Percentiles rank a stretch among this genome's conserved stretches.
phyloP scores from a whole-genome alignment of 2,797 vertebrate species.

The Rhabdophis nuchalis region DNA sequence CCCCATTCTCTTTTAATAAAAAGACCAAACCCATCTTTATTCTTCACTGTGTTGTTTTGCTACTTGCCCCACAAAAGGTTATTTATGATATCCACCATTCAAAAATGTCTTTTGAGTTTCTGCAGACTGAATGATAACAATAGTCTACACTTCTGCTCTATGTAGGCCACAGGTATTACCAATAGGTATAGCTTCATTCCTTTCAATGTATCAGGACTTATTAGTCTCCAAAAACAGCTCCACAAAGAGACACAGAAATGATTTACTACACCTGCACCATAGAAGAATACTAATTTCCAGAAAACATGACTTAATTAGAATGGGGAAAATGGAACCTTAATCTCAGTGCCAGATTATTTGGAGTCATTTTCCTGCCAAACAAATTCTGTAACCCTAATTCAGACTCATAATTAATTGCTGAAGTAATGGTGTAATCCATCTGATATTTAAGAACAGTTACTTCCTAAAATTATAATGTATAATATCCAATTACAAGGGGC shows the following conservation, averaged over 20 bases:
- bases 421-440: conserved; percentile 50
- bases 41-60: neutral
- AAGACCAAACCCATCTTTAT: neutral
- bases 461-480: conserved; percentile 67
- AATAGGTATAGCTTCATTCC: neutral
- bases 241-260: conserved; percentile 14
- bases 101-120: neutral
- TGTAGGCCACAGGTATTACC: neutral
- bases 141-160: neutral
- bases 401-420: conserved; percentile 52
- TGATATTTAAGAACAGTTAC: conserved; percentile 60
- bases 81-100: neutral
- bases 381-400: conserved; percentile 42
- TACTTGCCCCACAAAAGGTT: neutral
- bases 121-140: neutral
- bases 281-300: conserved; percentile 40
- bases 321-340: conserved; percentile 35
- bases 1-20: neutral
- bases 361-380: conserved; percentile 41
- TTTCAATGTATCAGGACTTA: neutral
- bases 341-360: conserved; percentile 47
- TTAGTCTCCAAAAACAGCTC: neutral
- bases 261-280: conserved; percentile 36
- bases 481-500: conserved; percentile 51
- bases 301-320: conserved; percentile 46